Evolutionary conservation across 2,888 invertebrate genomes (phyloP).

Genomic region (Acholoe squamosa): DNA sequence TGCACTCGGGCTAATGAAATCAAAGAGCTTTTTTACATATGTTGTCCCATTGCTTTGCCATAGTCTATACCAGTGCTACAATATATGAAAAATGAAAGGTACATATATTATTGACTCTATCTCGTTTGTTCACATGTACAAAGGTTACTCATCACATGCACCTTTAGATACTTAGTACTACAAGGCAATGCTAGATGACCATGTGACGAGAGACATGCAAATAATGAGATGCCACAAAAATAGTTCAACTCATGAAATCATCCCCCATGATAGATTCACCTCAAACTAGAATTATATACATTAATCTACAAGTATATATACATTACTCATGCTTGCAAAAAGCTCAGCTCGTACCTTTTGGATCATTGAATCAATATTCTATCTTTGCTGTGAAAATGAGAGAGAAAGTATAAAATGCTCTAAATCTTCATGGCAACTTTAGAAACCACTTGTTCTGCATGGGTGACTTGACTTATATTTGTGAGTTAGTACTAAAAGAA

Average conservation of each 20-base stretch:
- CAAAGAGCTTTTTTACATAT: background rate
- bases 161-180: conserved; percentile 20
- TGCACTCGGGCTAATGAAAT: conserved; percentile 13
- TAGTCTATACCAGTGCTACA: background rate
- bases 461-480: no score
- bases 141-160: background rate
- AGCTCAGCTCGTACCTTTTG: background rate
- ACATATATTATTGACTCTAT: background rate
- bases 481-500: no score
- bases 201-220: conserved; percentile 53
- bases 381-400: no score
- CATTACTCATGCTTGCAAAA: conserved; percentile 31
- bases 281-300: conserved; percentile 56
- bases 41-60: background rate
- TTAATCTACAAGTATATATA: conserved; percentile 36
- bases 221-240: conserved; percentile 61
- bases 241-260: conserved; percentile 61
- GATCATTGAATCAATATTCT: no score
- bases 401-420: no score
- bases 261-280: conserved; percentile 52
- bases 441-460: no score
- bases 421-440: no score
- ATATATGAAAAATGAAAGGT: background rate
- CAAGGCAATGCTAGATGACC: conserved; percentile 54
- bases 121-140: background rate